Evolutionary conservation across 92 coral and sea anemone species (phyloP).

Genomic region (Virgularia gustaviana): DNA sequence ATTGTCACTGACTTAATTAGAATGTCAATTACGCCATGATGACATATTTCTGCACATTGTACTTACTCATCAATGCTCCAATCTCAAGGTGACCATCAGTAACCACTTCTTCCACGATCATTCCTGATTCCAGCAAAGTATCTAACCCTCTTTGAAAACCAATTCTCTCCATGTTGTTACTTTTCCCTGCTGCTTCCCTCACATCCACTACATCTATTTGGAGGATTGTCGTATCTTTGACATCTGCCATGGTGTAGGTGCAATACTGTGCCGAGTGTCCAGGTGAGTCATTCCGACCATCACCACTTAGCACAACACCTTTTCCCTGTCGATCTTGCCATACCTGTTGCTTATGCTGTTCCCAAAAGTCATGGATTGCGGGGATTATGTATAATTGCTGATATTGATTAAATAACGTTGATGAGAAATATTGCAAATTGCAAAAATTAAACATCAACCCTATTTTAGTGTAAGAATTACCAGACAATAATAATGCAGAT

Average conservation of each 20-base stretch:
- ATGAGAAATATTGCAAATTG: constrained; percentile 14
- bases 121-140: no score
- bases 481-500: constrained; percentile 15
- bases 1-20: no score
- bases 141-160: no score
- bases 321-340: no score
- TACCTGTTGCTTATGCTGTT: neutral
- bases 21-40: constrained; percentile 1
- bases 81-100: no score
- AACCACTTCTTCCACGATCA: constrained; percentile 16
- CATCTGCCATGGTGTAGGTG: constrained; percentile 18
- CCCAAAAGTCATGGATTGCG: constrained; percentile 25
- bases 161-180: no score
- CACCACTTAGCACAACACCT: no score
- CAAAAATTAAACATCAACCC: constrained; percentile 15
- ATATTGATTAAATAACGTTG: constrained; percentile 12
- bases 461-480: no score
- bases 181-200: constrained; percentile 20
- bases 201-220: constrained; percentile 23
- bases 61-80: no score
- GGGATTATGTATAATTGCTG: constrained; percentile 24
- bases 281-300: no score
- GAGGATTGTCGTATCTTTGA: constrained; percentile 14
- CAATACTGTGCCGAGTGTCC: no score
- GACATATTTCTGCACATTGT: constrained; percentile 13